These are phyloP conservation scores for Drosophila kurseongensis DNA, from an alignment of 1,140 invertebrate species.

Conservation along the genomic window DNA sequence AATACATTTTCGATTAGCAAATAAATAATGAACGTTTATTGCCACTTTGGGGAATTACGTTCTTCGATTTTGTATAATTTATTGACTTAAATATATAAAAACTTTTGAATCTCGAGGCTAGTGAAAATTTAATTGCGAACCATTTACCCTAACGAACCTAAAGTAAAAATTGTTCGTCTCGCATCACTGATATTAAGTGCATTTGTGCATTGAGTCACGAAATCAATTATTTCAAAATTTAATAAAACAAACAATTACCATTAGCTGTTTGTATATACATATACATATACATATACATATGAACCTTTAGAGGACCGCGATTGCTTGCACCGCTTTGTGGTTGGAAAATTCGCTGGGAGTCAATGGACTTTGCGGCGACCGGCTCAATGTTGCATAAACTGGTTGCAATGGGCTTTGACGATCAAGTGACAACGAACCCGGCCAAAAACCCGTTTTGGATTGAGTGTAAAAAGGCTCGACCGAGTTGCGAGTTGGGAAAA, in stretches of 20 bases:
- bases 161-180: no score
- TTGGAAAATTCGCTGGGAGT: constrained; percentile 44
- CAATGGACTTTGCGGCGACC: constrained; percentile 56
- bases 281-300: neutral
- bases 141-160: no score
- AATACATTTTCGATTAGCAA: no score
- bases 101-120: no score
- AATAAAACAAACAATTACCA: constrained; percentile 7
- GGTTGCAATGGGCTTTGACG: constrained; percentile 44
- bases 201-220: constrained; percentile 22
- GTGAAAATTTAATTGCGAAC: neutral
- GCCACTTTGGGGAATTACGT: no score
- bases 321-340: constrained; percentile 5
- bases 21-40: no score
- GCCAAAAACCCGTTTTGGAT: constrained; percentile 35
- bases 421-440: constrained; percentile 60
- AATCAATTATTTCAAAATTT: constrained; percentile 8
- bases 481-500: constrained; percentile 5
- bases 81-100: no score
- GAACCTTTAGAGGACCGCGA: constrained; percentile 1
- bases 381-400: constrained; percentile 67
- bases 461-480: constrained; percentile 4
- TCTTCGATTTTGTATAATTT: no score
- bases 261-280: neutral
- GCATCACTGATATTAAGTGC: neutral